Evolutionary conservation across 2,888 invertebrate species (phyloP), one percentile per base, ranked within the genome.

Genomic region (Drosophila cyrtoloma): DNA sequence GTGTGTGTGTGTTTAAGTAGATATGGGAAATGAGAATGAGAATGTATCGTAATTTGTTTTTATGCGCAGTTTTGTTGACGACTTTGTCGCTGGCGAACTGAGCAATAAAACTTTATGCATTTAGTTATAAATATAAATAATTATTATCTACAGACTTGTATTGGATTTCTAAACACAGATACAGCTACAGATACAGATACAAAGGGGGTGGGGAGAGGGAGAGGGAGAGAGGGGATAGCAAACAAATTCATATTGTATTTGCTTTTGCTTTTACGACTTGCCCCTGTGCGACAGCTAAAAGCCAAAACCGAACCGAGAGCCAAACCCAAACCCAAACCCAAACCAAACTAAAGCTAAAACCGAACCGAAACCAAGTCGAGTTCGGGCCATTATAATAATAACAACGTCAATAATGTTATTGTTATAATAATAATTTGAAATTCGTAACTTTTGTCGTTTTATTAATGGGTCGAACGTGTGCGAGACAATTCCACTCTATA

Each of bases 51-150:
- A 90, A 86, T 86, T 90, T 81, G 73, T 69, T 89, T 89, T 86
- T 89, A 84, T 86, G 90, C 71, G 80, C 79, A 70, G 90, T 88
- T 74, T 89, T 85, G 90, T 79, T 77, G 82, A 78, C 86, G 83
- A 82, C 89, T 86, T 78, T 81, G 83, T 77, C 76, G 70, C 65
- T 77, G 51, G 71, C 70, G 72, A 65, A 60, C 77, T 63, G 58
- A 63, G 65, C 77, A 87, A 91, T 86, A 89, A 86, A 91, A 87
- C 77, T 91, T 91, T 90, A 91, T 86, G 86, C 91, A 86, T 91
- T 91, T 86, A 76, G 89, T 86, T 86, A 89, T 87, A 87, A 89
- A 87, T 91, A 87, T 91, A 91, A 87, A 87, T 87, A 91, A 91
- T 89, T 87, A 91, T 87, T 91, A 91, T 91, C 89, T 75, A 67